Evolutionary conservation across 2,797 vertebrate species (phyloP).

Genomic region (Carcharodon carcharias): DNA sequence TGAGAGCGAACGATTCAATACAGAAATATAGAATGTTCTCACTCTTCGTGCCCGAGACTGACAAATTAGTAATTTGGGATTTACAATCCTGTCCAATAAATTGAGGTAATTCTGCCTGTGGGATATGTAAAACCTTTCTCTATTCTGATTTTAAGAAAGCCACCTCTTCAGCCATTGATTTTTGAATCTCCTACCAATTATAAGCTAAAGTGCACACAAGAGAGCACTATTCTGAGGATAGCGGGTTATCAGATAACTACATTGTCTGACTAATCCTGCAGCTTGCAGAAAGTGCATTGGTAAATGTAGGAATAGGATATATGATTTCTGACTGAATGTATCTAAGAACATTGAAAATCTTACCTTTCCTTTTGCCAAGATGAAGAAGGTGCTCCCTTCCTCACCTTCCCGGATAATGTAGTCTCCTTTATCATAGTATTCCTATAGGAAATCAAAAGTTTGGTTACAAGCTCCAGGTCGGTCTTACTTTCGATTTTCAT

Average conservation of each 20-base stretch:
- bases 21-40: too few relatives aligned
- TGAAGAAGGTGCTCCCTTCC: constrained; percentile 88
- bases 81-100: constrained; percentile 11
- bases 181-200: background rate
- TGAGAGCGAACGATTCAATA: background rate
- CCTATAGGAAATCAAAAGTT: constrained; percentile 53
- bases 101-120: background rate
- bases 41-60: background rate
- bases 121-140: background rate
- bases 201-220: background rate
- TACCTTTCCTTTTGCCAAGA: constrained; percentile 88
- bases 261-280: background rate
- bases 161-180: background rate
- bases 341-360: constrained; percentile 37
- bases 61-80: background rate
- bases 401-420: constrained; percentile 85
- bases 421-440: constrained; percentile 82
- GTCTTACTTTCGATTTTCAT: background rate
- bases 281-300: background rate
- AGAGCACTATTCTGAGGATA: background rate
- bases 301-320: background rate
- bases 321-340: background rate
- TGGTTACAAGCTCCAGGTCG: background rate
- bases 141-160: background rate
- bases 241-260: background rate